Base-by-base conservation (phyloP, 2,888 invertebrate genomes). In the Agrochola litura region DNA sequence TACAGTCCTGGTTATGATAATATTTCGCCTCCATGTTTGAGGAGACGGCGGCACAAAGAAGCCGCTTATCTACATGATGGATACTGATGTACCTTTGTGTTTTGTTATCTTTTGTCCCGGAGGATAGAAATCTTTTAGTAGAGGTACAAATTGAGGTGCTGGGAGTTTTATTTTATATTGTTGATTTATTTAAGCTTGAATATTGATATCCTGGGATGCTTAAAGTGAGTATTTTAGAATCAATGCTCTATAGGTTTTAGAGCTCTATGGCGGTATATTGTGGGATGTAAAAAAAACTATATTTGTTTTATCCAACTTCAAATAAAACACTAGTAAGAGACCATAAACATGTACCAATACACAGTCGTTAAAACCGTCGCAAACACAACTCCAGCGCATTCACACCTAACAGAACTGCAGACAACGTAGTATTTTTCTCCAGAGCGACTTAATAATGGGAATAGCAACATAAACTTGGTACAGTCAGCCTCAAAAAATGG, bases 1-100 rank as follows among this genome's bases (percentile, higher is more conserved):
- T 64, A 81, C 83, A 78, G 49, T 22, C 22, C 75, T 69, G 79
- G 83, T 85, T 89, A 90, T 90, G 88, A 89, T 89, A 90, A 92
- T 90, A 89, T 87, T 88, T 82, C 76, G 77, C 78, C 76, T 73
- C 79, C 79, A 77, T 12, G 60, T 81, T 74, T 76, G 60, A 79
- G 87, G 56, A 74, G 60, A 77, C 76, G 37, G 73, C 54, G 43
- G 77, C 22, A 88, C 83, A 88, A 87, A 87, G 82, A 30, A 54
- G 46, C 80, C 72, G 79, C 79, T 82, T 87, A 88, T 88, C 89
- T 85, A 10, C 67, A 73, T 82, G 89, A 88, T 88, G 81, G 79
- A 88, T 88, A 65, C 77, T 70, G 64, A 64, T 71, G 46, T 58
- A 49, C 25, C 25, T 25, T n/a, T 49, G 49, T 78, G 52, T 81